Conservation (phyloP, 2,888 invertebrate genomes). For the Philopedon plagiatum region DNA sequence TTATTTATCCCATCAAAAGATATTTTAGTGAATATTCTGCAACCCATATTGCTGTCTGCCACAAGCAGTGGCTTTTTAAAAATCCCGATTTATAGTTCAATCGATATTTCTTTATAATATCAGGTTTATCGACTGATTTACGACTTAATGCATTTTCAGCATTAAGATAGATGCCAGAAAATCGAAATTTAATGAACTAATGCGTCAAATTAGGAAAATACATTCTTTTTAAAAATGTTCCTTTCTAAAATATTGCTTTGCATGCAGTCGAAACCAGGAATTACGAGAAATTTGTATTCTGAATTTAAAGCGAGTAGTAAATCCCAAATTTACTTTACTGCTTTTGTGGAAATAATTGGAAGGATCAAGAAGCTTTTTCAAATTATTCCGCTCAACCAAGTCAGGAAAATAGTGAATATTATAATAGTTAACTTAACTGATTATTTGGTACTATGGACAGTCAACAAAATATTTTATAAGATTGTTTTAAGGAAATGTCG, state of each 20-base stretch:
- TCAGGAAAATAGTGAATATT: neutral
- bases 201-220: slow-evolving; percentile 20
- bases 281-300: slow-evolving; percentile 13
- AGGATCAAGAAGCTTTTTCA: neutral
- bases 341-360: slow-evolving; percentile 13
- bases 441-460: no score
- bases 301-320: slow-evolving; percentile 18
- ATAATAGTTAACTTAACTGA: no score
- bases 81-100: slow-evolving; percentile 32
- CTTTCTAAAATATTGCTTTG: slow-evolving; percentile 11
- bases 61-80: neutral
- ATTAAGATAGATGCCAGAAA: slow-evolving; percentile 25
- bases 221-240: neutral
- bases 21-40: no score
- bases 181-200: slow-evolving; percentile 36
- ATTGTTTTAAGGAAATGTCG: no score
- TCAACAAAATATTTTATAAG: no score
- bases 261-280: slow-evolving; percentile 20
- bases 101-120: slow-evolving; percentile 38
- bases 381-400: slow-evolving; percentile 1
- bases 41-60: neutral
- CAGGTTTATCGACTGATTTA: slow-evolving; percentile 37
- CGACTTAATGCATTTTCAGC: slow-evolving; percentile 39
- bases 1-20: no score
- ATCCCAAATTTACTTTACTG: slow-evolving; percentile 16